phyloP scores from a whole-genome alignment of 2,888 invertebrate genomes.

The Xylota segnis region DNA sequence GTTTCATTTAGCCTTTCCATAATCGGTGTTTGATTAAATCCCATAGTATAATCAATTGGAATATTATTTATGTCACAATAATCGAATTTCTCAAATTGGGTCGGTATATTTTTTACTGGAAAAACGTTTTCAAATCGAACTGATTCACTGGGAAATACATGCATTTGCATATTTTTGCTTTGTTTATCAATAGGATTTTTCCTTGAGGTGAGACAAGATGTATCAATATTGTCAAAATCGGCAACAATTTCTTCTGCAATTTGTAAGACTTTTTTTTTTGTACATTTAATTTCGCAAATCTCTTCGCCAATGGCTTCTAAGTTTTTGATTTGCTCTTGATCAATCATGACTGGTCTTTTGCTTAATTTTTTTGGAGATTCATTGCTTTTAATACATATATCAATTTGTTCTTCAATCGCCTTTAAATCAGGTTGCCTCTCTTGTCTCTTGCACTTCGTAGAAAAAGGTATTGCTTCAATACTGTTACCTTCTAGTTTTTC shows the following conservation, averaged over 20 bases:
- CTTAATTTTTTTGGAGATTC: slow-evolving; percentile 1
- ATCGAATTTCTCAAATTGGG: neutral
- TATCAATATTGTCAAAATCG: neutral
- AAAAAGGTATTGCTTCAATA: slow-evolving; percentile 55
- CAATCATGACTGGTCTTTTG: slow-evolving; percentile 72
- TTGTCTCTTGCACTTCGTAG: neutral
- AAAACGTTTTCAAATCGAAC: neutral
- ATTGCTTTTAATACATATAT: neutral
- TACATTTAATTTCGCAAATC: slow-evolving; percentile 80
- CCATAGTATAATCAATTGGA: neutral
- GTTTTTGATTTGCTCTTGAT: slow-evolving; percentile 74
- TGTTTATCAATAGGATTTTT: too few species aligned
- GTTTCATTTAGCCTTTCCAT: neutral
- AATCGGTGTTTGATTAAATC: neutral
- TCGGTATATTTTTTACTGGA: neutral
- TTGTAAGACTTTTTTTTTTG: slow-evolving; percentile 79
- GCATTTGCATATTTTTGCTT: too few species aligned
- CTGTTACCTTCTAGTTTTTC: slow-evolving; percentile 44
- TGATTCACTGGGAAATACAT: neutral
- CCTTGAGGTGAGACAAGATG: neutral
- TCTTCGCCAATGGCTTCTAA: slow-evolving; percentile 78
- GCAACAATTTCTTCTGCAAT: slow-evolving; percentile 67
- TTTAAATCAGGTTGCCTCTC: slow-evolving; percentile 20
- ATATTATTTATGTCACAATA: neutral
- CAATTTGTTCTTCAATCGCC: slow-evolving; percentile 58